phyloP scores from a whole-genome alignment of 2,888 invertebrate genomes.

The Tetranychus truncatus region DNA sequence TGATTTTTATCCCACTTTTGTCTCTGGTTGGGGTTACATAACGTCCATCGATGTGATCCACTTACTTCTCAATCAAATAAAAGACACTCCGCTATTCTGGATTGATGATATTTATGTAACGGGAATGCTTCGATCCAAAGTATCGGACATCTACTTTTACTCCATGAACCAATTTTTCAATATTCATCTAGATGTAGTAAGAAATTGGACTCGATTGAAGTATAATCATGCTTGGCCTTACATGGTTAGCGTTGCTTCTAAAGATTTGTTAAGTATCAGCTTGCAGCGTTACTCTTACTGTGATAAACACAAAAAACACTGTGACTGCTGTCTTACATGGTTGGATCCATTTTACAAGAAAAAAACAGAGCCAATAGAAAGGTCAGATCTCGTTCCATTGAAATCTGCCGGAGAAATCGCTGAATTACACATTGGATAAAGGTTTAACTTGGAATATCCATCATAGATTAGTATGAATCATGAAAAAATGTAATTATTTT shows the following conservation, averaged over 20 bases:
- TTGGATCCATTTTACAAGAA: background rate
- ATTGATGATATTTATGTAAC: slow-evolving; percentile 76
- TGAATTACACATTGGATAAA: background rate
- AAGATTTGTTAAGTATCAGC: background rate
- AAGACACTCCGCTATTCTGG: slow-evolving; percentile 58
- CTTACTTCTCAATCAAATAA: slow-evolving; percentile 22
- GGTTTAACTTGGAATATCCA: too few species aligned
- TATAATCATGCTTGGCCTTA: background rate
- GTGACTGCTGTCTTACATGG: background rate
- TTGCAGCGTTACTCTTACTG: background rate
- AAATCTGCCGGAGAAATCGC: background rate
- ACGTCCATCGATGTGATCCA: slow-evolving; percentile 47
- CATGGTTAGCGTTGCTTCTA: background rate
- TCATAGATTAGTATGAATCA: too few species aligned
- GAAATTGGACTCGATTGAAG: background rate
- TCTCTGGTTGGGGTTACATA: slow-evolving; percentile 68
- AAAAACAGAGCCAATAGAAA: background rate
- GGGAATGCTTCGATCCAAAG: slow-evolving; percentile 43
- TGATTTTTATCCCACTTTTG: slow-evolving; percentile 49
- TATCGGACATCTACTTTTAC: background rate
- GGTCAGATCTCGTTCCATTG: background rate
- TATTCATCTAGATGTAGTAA: background rate
- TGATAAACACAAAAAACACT: background rate
- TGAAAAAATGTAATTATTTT: too few species aligned
- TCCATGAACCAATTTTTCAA: slow-evolving; percentile 17